These are phyloP conservation scores for Anomalospiza imberbis DNA, from an alignment of 2,797 vertebrate genomes.

Conservation along the genomic window DNA sequence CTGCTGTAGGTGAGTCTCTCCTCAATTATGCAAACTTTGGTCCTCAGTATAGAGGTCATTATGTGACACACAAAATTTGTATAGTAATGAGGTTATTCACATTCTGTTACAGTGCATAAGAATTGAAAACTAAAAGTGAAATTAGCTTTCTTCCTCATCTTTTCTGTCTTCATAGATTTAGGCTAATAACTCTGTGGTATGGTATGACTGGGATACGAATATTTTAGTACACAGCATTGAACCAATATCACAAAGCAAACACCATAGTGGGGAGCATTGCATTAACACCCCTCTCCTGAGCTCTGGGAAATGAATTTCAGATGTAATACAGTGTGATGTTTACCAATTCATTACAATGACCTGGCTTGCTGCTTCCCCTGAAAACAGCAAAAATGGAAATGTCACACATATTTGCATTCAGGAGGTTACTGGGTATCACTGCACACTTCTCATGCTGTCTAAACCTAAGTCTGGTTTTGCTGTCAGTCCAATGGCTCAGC, in stretches of 20 bases:
- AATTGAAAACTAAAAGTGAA: constrained; percentile 64
- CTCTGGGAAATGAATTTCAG: constrained; percentile 42
- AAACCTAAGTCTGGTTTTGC: constrained; percentile 23
- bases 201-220: neutral
- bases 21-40: constrained; percentile 68
- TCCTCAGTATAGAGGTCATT: constrained; percentile 69
- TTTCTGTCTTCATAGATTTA: constrained; percentile 49
- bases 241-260: constrained; percentile 44
- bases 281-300: neutral
- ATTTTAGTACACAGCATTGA: constrained; percentile 22
- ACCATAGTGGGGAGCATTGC: constrained; percentile 26
- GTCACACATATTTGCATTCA: constrained; percentile 63
- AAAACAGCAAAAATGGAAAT: constrained; percentile 62
- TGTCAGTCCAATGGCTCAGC: neutral
- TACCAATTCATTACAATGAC: constrained; percentile 57
- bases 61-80: constrained; percentile 65
- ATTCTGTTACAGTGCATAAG: constrained; percentile 65
- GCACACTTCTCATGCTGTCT: constrained; percentile 45
- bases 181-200: constrained; percentile 12
- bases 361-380: constrained; percentile 23
- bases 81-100: constrained; percentile 71
- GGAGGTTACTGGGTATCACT: constrained; percentile 39
- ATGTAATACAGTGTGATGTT: constrained; percentile 30
- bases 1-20: constrained; percentile 43
- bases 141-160: constrained; percentile 56